These are phyloP conservation scores for Holcopasites calliopsidis DNA, from an alignment of 1,140 invertebrate species.

Conservation along the genomic window DNA sequence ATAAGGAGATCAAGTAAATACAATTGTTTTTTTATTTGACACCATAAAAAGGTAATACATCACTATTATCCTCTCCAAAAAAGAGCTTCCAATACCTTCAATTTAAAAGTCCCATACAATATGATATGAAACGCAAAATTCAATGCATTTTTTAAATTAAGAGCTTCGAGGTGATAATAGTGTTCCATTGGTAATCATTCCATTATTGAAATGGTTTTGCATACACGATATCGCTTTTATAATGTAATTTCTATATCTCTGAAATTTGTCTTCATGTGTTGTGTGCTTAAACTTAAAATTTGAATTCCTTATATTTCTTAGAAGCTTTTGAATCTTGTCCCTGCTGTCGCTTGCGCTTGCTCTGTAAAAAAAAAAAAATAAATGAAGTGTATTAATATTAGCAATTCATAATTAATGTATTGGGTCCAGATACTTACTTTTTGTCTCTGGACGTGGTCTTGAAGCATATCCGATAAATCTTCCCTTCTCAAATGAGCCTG, in stretches of 20 bases:
- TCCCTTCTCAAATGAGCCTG: constrained; percentile 93
- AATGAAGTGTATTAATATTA: constrained; percentile 1
- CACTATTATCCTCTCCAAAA: not conserved
- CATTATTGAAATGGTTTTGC: not conserved
- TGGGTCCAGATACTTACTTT: constrained; percentile 84
- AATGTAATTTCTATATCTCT: not conserved
- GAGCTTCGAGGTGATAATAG: not conserved
- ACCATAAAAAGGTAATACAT: not conserved
- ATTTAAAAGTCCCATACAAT: not conserved
- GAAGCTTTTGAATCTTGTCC: constrained; percentile 92
- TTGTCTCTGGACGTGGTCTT: constrained; percentile 97
- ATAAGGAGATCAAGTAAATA: not conserved
- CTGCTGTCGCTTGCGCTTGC: constrained; percentile 95
- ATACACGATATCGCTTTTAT: not conserved
- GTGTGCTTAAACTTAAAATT: constrained; percentile 87
- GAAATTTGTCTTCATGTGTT: constrained; percentile 1
- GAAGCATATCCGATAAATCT: constrained; percentile 99
- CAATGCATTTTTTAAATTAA: not conserved
- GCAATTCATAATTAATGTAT: constrained; percentile 24
- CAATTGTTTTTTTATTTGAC: not conserved
- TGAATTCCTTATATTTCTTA: constrained; percentile 99
- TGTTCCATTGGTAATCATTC: not conserved
- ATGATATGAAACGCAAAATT: constrained; percentile 7
- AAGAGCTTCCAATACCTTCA: not conserved
- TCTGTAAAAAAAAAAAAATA: constrained; percentile 81